phyloP scores from a whole-genome alignment of 2,888 invertebrate genomes.

The Euphydryas editha region DNA sequence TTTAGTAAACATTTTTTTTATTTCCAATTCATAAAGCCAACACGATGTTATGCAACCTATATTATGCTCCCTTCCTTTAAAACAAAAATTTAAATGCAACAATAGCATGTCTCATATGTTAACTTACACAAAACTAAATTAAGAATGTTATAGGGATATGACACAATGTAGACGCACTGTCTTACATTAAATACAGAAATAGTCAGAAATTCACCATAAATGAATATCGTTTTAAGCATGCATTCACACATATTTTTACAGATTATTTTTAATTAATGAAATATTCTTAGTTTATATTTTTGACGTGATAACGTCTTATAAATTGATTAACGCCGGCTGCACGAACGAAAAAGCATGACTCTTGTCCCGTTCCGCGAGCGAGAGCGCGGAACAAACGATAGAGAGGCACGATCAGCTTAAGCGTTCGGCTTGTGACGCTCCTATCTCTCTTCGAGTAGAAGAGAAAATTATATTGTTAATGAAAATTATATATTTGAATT shows the following conservation, averaged over 20 bases:
- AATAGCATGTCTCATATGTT: constrained; percentile 65
- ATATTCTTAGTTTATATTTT: background rate
- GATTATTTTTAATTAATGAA: background rate
- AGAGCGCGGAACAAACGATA: too few relatives aligned
- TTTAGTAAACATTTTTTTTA: constrained; percentile 59
- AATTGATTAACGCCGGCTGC: too few relatives aligned
- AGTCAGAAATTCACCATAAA: background rate
- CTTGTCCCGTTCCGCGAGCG: too few relatives aligned
- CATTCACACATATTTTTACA: background rate
- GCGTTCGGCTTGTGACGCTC: too few relatives aligned
- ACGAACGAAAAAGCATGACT: too few relatives aligned
- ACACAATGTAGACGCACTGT: constrained; percentile 71
- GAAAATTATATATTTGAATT: too few relatives aligned
- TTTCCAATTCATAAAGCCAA: constrained; percentile 78
- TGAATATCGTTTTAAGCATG: too few relatives aligned
- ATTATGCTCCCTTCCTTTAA: constrained; percentile 58
- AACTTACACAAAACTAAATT: constrained; percentile 65
- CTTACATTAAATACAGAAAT: constrained; percentile 5
- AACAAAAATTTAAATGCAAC: constrained; percentile 73
- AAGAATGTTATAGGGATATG: constrained; percentile 76
- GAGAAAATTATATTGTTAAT: too few relatives aligned
- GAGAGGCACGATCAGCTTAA: too few relatives aligned
- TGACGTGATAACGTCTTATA: too few relatives aligned
- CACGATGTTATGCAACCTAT: constrained; percentile 72
- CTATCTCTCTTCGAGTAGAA: too few relatives aligned